These are phyloP conservation scores for Epinephelus malabaricus DNA, from an alignment of 2,797 vertebrate species.

Conservation along the genomic window DNA sequence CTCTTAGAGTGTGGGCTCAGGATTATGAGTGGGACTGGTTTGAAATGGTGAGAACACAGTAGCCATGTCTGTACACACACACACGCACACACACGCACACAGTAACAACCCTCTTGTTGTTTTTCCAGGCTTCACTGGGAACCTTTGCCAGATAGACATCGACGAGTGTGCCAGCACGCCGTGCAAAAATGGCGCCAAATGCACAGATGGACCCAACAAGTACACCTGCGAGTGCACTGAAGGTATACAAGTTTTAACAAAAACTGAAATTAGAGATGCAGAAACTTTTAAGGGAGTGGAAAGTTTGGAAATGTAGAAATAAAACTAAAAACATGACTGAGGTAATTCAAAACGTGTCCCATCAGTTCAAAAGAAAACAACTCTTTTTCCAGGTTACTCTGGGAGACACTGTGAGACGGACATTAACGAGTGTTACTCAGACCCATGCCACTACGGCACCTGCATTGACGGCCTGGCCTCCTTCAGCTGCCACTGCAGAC, in stretches of 20 bases:
- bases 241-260: constrained; percentile 82
- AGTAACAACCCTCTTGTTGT: constrained; percentile 60
- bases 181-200: constrained; percentile 95
- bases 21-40: constrained; percentile 62
- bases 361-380: neutral
- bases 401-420: constrained; percentile 93
- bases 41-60: constrained; percentile 66
- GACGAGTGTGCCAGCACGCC: constrained; percentile 98
- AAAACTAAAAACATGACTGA: neutral
- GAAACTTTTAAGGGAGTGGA: neutral
- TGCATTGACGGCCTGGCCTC: constrained; percentile 93
- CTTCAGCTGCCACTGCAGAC: constrained; percentile 92
- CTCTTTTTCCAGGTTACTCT: constrained; percentile 87
- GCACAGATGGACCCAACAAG: constrained; percentile 93
- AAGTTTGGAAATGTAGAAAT: neutral
- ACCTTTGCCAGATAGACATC: constrained; percentile 92
- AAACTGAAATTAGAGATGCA: neutral
- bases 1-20: constrained; percentile 43
- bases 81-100: constrained; percentile 42
- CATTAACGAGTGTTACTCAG: constrained; percentile 91
- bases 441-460: constrained; percentile 95
- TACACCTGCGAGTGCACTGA: constrained; percentile 96
- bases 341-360: no score
- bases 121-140: constrained; percentile 92
- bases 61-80: constrained; percentile 44